phyloP scores from a whole-genome alignment of 1,140 invertebrate species.

The Ceratitis capitata region DNA sequence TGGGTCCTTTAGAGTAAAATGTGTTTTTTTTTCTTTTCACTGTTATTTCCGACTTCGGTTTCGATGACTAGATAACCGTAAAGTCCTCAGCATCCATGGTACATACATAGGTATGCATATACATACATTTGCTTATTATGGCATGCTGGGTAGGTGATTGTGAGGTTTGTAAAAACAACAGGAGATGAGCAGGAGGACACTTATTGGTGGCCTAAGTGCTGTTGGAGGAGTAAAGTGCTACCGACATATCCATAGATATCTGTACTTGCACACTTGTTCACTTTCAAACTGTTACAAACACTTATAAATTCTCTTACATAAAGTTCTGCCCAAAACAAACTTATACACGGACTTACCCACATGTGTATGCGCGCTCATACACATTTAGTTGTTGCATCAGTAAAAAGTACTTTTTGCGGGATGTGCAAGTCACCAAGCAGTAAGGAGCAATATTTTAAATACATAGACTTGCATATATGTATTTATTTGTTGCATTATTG shows the following conservation, averaged over 20 bases:
- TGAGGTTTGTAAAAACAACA: too few species aligned
- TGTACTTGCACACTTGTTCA: background rate
- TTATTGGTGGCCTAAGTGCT: conserved; percentile 26
- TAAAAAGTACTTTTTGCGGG: background rate
- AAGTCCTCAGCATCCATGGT: too few species aligned
- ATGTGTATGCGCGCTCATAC: too few species aligned
- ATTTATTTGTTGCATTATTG: background rate
- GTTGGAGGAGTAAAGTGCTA: conserved; percentile 33
- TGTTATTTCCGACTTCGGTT: too few species aligned
- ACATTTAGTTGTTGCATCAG: background rate
- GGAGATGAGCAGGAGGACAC: background rate
- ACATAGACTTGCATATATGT: background rate
- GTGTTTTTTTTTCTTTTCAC: too few species aligned
- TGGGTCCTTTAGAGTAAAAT: too few species aligned
- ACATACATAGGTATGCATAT: too few species aligned
- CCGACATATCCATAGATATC: background rate
- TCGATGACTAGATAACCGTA: too few species aligned
- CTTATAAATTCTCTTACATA: background rate
- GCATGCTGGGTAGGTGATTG: too few species aligned
- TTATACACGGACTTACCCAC: background rate
- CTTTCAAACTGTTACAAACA: too few species aligned
- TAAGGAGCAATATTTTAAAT: background rate
- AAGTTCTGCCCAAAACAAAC: background rate
- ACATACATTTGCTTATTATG: too few species aligned
- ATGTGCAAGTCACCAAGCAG: background rate